Conservation (phyloP, 2,888 invertebrate genomes). For the Melanargia galathea region DNA sequence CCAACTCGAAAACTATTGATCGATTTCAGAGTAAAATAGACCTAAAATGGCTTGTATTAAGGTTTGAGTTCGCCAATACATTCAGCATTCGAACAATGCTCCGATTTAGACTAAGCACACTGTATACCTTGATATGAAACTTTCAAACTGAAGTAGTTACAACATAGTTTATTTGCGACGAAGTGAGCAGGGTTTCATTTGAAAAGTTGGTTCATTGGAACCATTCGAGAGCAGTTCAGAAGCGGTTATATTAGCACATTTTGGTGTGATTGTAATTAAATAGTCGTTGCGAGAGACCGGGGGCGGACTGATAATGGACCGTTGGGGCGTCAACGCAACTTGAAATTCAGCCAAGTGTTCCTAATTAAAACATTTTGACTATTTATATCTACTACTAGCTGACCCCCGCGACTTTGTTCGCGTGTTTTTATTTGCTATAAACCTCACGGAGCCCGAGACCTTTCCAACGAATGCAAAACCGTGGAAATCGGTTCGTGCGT, state of each 20-base stretch:
- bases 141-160: neutral
- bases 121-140: neutral
- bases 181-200: neutral
- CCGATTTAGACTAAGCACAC: too few relatives aligned
- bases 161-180: neutral
- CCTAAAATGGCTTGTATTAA: too few relatives aligned
- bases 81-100: too few relatives aligned
- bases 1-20: too few relatives aligned
- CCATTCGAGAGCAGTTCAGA: constrained; percentile 11
- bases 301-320: constrained; percentile 20
- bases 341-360: constrained; percentile 33
- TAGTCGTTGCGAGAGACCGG: constrained; percentile 20
- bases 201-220: neutral
- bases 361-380: constrained; percentile 15
- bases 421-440: too few relatives aligned
- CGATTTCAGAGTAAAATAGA: too few relatives aligned
- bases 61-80: too few relatives aligned
- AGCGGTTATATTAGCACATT: constrained; percentile 22
- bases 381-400: neutral
- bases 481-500: too few relatives aligned
- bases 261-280: constrained; percentile 32
- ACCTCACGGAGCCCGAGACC: too few relatives aligned
- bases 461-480: too few relatives aligned
- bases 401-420: too few relatives aligned
- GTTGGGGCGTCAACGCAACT: constrained; percentile 9